Evolutionary conservation across 1,140 invertebrate species (phyloP), one percentile per base, ranked within the genome.

Genomic region (Cheumatopsyche charites): DNA sequence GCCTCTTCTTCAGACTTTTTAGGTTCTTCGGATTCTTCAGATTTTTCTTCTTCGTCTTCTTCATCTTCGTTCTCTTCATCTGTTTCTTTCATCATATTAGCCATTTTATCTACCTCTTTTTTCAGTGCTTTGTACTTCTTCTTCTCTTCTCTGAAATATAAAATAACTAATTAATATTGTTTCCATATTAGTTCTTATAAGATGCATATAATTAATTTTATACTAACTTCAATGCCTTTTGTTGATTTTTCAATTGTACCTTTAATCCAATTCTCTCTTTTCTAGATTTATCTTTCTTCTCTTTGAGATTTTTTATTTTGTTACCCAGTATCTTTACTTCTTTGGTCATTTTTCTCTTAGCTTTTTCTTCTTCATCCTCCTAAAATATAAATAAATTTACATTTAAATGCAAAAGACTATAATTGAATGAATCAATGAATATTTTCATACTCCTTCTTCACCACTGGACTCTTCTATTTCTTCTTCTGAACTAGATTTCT

Each of bases 31-130:
- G 23, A 19, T 9, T 58, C 86, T 73, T 89, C 87, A 15, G 88
- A 86, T 42, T 86, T 83, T 71, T 91, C 89, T 49, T 90, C 87
- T 47, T 88, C 88, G 41, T 89, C 88, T 13, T 88, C 87, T 15
- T 90, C 89, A 26, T 88, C 87, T 9, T 90, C 86, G n/a, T 88
- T 88, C 3, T 92, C 90, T n/a, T 91, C 90, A 12, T 90, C 90
- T 1, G 87, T 87, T 75, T 92, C 90, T 71, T 90, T 92, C 89
- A 94, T 91, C 69, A 94, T 84, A 15, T 89, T 90, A 0, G 92
- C 92, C 92, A 95, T 94, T 83, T 94, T 94, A 76, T 94, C 91
- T 2, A 94, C 92, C 83, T 95, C 93, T 75, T 92, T 93, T 79
- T 94, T 92, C 36, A 95, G 79, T 58, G 87, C 86, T 77, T 90